Evolutionary conservation across 1,140 invertebrate species (phyloP), one percentile per base, ranked within the genome.

Genomic region (Lerema accius): DNA sequence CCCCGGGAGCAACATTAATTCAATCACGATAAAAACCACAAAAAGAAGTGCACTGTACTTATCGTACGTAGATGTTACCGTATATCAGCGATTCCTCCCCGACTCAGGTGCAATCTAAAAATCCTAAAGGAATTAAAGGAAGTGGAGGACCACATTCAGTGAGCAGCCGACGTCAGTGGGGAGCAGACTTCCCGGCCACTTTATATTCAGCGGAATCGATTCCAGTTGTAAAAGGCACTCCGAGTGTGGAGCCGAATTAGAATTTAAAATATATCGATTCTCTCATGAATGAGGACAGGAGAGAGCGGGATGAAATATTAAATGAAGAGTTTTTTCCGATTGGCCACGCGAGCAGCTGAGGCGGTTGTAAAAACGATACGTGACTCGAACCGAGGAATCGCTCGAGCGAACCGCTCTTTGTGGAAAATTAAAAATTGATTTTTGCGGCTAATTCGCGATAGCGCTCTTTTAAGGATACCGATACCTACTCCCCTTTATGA

Each of bases 181-280:
- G 68, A 61, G 42, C 37, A 63, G 49, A 60, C 65, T 58, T 39
- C 53, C 37, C 37, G 58, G 58, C 71, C 71, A 82, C 79, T 86
- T 86, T 83, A 79, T 82, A 84, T 86, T 83, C 80, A 75, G 61
- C 42, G 35, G 69, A 71, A 80, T 83, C 76, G 77, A 86, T 79
- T 78, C 69, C 48, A 63, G 72, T 69, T 80, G 79, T 80, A 84
- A 83, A 84, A 79, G 74, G 64, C 67, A 66, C 55, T 45, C 65
- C 65, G 61, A 74, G 74, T 78, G 76, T 74, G 71, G 69, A 71
- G 62, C 67, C 55, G 78, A 74, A 87, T 87, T 85, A 81, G 78
- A 84, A 87, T 85, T 85, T 87, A 83, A 84, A 87, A 85, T 84
- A 84, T 82, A 83, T 80, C 76, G 81, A 83, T 84, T 84, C 76